phyloP scores from a whole-genome alignment of 2,888 invertebrate genomes.

The Apoda limacodes region DNA sequence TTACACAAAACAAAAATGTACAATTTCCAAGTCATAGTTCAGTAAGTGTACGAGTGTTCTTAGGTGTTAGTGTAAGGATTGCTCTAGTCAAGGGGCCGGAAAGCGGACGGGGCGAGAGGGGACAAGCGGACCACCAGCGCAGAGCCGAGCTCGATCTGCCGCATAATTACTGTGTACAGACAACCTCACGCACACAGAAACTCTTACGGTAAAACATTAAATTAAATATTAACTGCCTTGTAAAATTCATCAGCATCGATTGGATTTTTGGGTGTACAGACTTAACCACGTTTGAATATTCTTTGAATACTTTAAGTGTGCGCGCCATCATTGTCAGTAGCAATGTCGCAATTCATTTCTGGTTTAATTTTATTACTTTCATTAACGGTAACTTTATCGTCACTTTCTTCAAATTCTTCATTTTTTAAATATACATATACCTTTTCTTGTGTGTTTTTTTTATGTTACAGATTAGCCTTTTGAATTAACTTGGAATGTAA shows the following conservation, averaged over 20 bases:
- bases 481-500: too few species aligned
- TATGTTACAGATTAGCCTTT: too few species aligned
- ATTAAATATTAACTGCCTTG: slow-evolving; percentile 63
- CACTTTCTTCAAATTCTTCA: too few species aligned
- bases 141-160: slow-evolving; percentile 47
- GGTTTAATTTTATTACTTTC: too few species aligned
- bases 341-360: too few species aligned
- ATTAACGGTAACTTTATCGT: too few species aligned
- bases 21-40: too few species aligned
- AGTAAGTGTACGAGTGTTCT: too few species aligned
- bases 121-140: slow-evolving; percentile 52
- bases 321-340: too few species aligned
- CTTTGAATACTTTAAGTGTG: slow-evolving; percentile 26
- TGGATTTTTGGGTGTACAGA: slow-evolving; percentile 45
- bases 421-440: too few species aligned
- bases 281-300: slow-evolving; percentile 24
- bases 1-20: too few species aligned
- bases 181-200: slow-evolving; percentile 28
- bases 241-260: slow-evolving; percentile 59
- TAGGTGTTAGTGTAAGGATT: slow-evolving; percentile 46
- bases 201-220: slow-evolving; percentile 54
- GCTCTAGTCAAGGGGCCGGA: slow-evolving; percentile 25
- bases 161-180: slow-evolving; percentile 65
- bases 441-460: too few species aligned
- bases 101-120: slow-evolving; percentile 4